These are phyloP conservation scores for Belgica antarctica DNA, from an alignment of 2,888 invertebrate genomes.

Conservation along the genomic window DNA sequence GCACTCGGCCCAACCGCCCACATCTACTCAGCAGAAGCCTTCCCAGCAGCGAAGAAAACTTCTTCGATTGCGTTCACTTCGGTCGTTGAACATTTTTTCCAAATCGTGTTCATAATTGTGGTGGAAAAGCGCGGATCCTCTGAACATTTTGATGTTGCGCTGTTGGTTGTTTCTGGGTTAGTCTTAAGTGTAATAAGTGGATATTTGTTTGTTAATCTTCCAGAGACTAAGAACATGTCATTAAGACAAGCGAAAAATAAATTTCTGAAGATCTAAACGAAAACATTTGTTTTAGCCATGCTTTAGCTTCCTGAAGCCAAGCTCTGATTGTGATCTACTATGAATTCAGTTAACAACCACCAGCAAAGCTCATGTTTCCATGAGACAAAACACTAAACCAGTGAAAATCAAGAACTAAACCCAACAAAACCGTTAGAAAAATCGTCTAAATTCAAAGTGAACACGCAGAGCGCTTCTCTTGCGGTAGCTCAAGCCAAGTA, in stretches of 20 bases:
- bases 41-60: background rate
- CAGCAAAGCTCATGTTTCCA: no score
- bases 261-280: background rate
- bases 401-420: no score
- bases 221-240: background rate
- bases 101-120: background rate
- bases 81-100: background rate
- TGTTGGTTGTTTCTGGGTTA: background rate
- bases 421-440: no score
- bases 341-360: no score
- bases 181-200: background rate
- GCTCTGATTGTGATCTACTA: no score
- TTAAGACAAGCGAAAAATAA: background rate
- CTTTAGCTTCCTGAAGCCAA: no score
- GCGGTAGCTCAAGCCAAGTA: no score
- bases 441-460: no score
- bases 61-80: conserved; percentile 10
- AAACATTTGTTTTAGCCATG: no score
- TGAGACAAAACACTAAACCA: no score
- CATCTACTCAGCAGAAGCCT: conserved; percentile 21
- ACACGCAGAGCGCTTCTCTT: no score
- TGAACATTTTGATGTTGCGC: no score
- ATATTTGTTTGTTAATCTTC: background rate
- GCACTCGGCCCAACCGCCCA: background rate
- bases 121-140: background rate